Conservation (phyloP, 2,797 vertebrate genomes). For the Pseudochaenichthys georgianus region DNA sequence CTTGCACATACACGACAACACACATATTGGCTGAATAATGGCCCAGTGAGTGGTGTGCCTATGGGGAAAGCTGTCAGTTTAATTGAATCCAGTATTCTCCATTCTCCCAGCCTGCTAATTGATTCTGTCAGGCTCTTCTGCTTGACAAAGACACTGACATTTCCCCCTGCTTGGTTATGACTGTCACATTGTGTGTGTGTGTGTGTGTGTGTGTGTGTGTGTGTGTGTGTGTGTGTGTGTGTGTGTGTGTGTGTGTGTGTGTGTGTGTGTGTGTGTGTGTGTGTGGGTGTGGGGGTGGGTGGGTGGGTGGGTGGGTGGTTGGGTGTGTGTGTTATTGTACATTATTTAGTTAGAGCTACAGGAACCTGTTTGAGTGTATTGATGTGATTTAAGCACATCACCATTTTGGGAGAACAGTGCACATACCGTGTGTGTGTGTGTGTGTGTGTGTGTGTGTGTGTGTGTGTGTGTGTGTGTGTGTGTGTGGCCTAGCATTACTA, state of each 20-base stretch:
- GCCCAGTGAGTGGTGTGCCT: slow-evolving; percentile 76
- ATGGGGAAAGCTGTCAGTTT: slow-evolving; percentile 82
- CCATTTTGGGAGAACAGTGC: slow-evolving; percentile 1
- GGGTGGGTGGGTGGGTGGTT: no score
- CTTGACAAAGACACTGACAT: slow-evolving; percentile 83
- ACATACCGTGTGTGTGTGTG: no score
- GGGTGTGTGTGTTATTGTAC: slow-evolving; percentile 2
- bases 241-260: no score
- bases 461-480: background rate
- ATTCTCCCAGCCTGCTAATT: slow-evolving; percentile 82
- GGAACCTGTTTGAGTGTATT: slow-evolving; percentile 18
- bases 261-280: no score
- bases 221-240: no score
- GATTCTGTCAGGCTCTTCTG: slow-evolving; percentile 83
- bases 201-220: slow-evolving; percentile 33
- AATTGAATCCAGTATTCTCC: slow-evolving; percentile 83
- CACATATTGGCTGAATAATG: slow-evolving; percentile 76
- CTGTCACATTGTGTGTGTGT: slow-evolving; percentile 58
- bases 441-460: no score
- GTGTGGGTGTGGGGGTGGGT: no score
- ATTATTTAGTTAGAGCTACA: slow-evolving; percentile 46
- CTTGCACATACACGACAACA: slow-evolving; percentile 37
- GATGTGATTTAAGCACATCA: slow-evolving; percentile 21
- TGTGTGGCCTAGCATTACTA: background rate
- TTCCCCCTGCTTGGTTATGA: slow-evolving; percentile 70